phyloP scores from a whole-genome alignment of 64 coral and sea anemone species.

The Dendronephthya gigantea region DNA sequence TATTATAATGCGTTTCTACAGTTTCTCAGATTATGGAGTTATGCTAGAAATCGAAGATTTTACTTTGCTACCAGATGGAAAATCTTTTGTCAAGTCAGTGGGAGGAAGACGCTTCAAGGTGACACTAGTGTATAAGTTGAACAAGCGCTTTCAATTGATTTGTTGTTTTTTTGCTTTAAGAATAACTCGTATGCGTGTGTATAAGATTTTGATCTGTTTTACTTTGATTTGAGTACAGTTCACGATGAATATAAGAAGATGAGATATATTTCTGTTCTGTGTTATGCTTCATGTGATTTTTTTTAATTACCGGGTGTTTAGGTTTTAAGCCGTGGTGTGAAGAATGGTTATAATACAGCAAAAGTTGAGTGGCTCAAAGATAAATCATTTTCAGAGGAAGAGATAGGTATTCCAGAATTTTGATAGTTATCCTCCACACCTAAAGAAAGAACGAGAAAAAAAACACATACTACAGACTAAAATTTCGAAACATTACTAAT shows the following conservation, averaged over 20 bases:
- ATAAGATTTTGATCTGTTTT: too few relatives aligned
- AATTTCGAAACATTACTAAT: too few relatives aligned
- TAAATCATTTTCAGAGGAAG: constrained; percentile 57
- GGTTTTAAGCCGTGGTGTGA: constrained; percentile 44
- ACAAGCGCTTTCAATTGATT: background rate
- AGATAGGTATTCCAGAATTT: background rate
- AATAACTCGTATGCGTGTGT: too few relatives aligned
- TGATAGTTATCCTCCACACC: too few relatives aligned
- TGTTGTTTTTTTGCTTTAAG: too few relatives aligned
- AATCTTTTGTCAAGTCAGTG: constrained; percentile 49
- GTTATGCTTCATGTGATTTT: too few relatives aligned
- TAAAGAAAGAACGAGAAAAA: too few relatives aligned
- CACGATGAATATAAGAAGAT: too few relatives aligned
- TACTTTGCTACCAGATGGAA: constrained; percentile 59
- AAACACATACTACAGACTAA: too few relatives aligned
- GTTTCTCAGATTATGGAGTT: constrained; percentile 69
- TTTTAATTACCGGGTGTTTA: background rate
- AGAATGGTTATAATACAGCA: constrained; percentile 72
- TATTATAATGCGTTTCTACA: background rate
- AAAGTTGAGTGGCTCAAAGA: constrained; percentile 65
- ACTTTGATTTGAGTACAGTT: too few relatives aligned
- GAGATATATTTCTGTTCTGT: too few relatives aligned
- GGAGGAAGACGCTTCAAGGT: constrained; percentile 79
- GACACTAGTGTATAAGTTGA: background rate
- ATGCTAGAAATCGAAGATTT: constrained; percentile 62